phyloP scores from a whole-genome alignment of 2,888 invertebrate species.

The Plebejus anna region DNA sequence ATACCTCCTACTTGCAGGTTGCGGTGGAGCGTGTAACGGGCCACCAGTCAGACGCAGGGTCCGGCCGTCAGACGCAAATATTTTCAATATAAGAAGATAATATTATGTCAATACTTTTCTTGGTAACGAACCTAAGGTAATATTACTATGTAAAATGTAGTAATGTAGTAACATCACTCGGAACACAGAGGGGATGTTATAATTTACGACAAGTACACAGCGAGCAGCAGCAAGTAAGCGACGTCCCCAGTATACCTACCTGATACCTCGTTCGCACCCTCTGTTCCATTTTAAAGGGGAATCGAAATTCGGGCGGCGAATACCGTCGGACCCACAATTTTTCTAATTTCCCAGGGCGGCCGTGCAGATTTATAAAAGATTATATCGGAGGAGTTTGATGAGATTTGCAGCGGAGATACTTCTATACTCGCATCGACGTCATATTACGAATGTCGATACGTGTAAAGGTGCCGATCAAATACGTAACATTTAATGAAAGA shows the following conservation, averaged over 20 bases:
- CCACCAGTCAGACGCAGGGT: background rate
- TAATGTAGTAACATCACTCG: background rate
- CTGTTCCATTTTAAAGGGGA: background rate
- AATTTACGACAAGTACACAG: background rate
- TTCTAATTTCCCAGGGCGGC: background rate
- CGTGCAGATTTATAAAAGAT: conserved; percentile 5
- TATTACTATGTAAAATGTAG: too few species aligned
- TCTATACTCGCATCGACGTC: background rate
- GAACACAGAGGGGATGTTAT: background rate
- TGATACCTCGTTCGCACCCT: background rate
- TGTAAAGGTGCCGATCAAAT: background rate
- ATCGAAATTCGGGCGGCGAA: background rate
- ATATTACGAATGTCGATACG: background rate
- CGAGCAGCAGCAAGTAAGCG: background rate
- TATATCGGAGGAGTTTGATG: background rate
- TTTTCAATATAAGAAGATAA: background rate
- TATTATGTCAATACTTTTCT: background rate
- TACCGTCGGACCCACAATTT: background rate
- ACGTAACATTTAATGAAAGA: background rate
- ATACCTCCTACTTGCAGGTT: background rate
- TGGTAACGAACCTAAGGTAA: background rate
- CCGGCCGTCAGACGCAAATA: background rate
- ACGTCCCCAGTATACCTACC: background rate
- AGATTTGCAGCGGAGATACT: background rate
- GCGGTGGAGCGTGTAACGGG: background rate